Base-by-base conservation (phyloP, 2,113 vertebrate species). In the Callopanchax toddi region DNA sequence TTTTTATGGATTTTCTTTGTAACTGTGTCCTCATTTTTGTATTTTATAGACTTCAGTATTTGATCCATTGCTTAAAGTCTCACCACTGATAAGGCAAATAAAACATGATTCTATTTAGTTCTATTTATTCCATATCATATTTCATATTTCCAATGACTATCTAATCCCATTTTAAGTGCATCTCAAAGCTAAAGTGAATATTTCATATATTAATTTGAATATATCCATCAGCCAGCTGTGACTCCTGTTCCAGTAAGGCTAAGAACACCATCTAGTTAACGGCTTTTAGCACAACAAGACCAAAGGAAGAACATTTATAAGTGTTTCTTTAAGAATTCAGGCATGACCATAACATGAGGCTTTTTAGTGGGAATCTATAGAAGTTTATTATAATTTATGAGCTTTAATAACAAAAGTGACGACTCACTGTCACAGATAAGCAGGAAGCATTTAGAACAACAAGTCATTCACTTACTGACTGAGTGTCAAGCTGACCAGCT, bases 391-490 rank as follows among this genome's bases (percentile, higher is more conserved):
- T 20, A 36, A 37, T 43, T 50, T 25, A 45, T 44, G 55, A 52
- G 36, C 25, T 32, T 37, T 21, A 49, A 60, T 37, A 18, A 21
- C 21, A 50, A 42, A 46, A 18, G 46, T 26, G 23, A 63, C 39
- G 0, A 16, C 50, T 50, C 53, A 20, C 44, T 29, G 72, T 16
- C 62, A 54, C 62, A 60, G 54, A 48, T 1, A 37, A 42, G 23
- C 37, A 70, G 52, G 60, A 71, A 62, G 52, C 16, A 18, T 16
- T 43, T 11, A 9, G 13, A 34, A 43, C 70, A 71, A 54, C 45
- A 50, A 37, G 44, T 37, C 7, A 71, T 62, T 84, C 64, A 55
- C 50, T 70, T 22, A 58, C 63, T 45, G 67, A 71, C 21, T 13
- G 53, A 63, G 55, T 13, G 48, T 61, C 74, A 63, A 56, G 59